Evolutionary conservation across 2,797 vertebrate species (phyloP).

Genomic region (Chrysocyon brachyurus): DNA sequence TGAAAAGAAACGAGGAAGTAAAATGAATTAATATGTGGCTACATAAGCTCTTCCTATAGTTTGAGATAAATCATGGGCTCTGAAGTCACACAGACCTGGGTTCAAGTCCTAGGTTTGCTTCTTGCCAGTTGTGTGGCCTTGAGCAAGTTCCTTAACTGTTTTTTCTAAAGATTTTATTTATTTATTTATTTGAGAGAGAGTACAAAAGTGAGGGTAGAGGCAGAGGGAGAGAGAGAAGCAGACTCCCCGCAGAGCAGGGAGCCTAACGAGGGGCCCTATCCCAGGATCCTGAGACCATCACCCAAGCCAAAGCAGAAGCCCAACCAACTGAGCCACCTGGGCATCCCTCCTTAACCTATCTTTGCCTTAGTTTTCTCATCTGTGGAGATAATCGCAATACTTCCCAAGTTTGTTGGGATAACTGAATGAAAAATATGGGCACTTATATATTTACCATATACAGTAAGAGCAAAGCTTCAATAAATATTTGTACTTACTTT

Average conservation of each 20-base stretch:
- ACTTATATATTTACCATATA: background rate
- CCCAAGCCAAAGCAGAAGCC: background rate
- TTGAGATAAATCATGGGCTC: background rate
- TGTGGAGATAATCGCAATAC: background rate
- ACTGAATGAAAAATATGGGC: background rate
- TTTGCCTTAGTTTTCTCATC: slow-evolving; percentile 1
- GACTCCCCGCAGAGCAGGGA: background rate
- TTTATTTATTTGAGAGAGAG: background rate
- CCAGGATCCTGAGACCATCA: background rate
- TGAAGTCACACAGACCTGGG: background rate
- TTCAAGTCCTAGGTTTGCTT: background rate
- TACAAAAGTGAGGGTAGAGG: background rate
- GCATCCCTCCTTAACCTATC: background rate
- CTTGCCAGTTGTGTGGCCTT: background rate
- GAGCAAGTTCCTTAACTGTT: background rate
- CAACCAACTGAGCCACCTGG: background rate
- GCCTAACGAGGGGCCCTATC: rapidly evolving
- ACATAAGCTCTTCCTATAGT: background rate
- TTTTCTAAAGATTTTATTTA: background rate
- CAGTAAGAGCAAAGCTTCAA: background rate
- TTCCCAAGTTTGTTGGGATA: background rate
- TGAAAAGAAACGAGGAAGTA: slow-evolving; percentile 82
- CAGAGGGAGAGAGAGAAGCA: background rate
- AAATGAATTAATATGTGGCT: slow-evolving; percentile 8
- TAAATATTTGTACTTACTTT: slow-evolving; percentile 18